A percentile compares a stretch with the other conserved stretches of the same genome.
Conservation (phyloP, 2,888 invertebrate species). For the Graphium colonna region DNA sequence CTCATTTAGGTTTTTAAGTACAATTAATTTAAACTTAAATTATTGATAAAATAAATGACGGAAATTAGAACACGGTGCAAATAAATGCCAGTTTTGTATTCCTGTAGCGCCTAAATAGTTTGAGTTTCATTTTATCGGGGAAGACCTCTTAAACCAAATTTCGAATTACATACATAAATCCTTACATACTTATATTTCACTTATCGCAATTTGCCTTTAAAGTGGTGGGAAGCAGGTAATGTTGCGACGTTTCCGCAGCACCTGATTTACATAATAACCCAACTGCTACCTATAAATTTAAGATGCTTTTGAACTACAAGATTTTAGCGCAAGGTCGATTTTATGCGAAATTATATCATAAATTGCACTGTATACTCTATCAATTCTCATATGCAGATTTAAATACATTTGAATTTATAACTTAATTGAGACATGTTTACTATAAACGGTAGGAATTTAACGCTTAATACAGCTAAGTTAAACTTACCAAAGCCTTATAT, state of each 20-base stretch:
- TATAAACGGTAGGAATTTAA: neutral
- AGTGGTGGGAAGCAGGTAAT: slow-evolving; percentile 66
- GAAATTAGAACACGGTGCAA: too few relatives aligned
- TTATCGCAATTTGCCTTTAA: slow-evolving; percentile 68
- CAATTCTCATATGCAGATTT: slow-evolving; percentile 62
- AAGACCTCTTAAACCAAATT: too few relatives aligned
- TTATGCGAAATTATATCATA: slow-evolving; percentile 33
- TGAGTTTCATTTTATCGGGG: too few relatives aligned
- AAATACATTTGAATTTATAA: slow-evolving; percentile 39
- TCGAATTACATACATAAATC: neutral
- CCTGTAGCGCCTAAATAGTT: too few relatives aligned
- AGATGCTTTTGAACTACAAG: slow-evolving; percentile 46
- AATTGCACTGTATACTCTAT: slow-evolving; percentile 47
- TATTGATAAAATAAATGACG: too few relatives aligned
- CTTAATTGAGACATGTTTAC: slow-evolving; percentile 15
- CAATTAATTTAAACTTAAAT: too few relatives aligned
- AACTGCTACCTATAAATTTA: slow-evolving; percentile 51
- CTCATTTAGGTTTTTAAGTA: too few relatives aligned
- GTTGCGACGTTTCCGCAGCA: slow-evolving; percentile 60
- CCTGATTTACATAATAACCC: slow-evolving; percentile 73
- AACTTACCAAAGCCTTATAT: too few relatives aligned
- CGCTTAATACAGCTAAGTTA: too few relatives aligned
- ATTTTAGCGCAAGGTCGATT: slow-evolving; percentile 38
- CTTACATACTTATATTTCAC: slow-evolving; percentile 40
- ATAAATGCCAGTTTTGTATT: too few relatives aligned